phyloP scores from a whole-genome alignment of 2,797 vertebrate genomes.

The Coracias cyanogaster region DNA sequence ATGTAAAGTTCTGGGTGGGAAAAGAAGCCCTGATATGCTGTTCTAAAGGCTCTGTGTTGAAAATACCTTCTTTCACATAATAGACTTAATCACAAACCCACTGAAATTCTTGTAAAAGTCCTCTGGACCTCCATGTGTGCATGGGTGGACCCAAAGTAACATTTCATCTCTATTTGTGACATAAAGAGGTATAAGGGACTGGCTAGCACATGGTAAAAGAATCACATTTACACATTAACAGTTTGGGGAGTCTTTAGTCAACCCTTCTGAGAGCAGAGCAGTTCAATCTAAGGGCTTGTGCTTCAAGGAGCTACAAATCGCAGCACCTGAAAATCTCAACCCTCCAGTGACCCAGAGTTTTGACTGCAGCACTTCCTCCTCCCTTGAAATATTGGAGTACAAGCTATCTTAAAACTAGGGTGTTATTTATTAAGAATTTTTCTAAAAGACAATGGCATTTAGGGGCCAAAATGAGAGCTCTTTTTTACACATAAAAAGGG shows the following conservation, averaged over 20 bases:
- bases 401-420: not conserved
- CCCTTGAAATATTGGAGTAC: not conserved
- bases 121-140: not conserved
- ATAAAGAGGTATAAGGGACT: not conserved
- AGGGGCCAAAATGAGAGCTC: not conserved
- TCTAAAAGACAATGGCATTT: not conserved
- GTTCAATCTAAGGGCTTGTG: not conserved
- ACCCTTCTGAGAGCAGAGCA: not conserved
- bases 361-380: not conserved
- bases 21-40: not conserved
- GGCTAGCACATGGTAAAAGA: not conserved
- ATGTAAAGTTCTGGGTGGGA: not conserved
- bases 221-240: not conserved
- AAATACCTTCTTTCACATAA: not conserved
- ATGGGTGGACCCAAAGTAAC: rapidly evolving
- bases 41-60: not conserved
- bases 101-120: not conserved
- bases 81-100: not conserved
- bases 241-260: not conserved
- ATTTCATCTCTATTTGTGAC: not conserved
- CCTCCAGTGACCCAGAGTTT: not conserved
- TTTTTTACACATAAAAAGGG: not conserved
- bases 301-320: not conserved
- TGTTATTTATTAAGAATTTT: constrained; percentile 5
- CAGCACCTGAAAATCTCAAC: not conserved